phyloP scores from a whole-genome alignment of 2,113 vertebrate species.

The Asarcornis scutulata region DNA sequence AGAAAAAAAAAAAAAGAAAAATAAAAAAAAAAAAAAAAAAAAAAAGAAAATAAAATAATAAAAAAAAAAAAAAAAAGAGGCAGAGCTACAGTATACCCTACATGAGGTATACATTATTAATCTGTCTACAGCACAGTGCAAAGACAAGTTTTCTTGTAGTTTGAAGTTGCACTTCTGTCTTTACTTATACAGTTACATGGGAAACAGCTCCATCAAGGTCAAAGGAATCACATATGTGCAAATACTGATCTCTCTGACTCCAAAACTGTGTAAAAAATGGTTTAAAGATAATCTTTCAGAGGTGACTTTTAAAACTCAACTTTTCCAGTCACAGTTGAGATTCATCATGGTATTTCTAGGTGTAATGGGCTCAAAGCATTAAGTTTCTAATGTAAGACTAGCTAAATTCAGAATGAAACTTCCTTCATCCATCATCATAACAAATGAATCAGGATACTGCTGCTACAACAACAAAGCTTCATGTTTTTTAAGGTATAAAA shows the following conservation, averaged over 20 bases:
- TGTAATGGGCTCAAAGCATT: not conserved
- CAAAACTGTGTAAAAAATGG: not conserved
- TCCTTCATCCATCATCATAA: not conserved
- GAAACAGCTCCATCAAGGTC: not conserved
- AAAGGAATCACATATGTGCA: not conserved
- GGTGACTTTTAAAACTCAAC: not conserved
- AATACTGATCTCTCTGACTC: not conserved
- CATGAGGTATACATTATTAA: not conserved
- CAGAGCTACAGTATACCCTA: not conserved
- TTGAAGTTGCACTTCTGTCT: not conserved
- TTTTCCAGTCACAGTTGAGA: not conserved
- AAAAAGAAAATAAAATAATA: too few species aligned
- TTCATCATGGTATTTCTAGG: not conserved
- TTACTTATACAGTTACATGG: not conserved
- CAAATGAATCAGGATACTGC: not conserved
- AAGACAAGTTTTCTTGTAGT: not conserved
- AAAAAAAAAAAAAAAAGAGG: not conserved
- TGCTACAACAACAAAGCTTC: not conserved
- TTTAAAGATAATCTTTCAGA: not conserved
- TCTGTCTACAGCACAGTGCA: not conserved
- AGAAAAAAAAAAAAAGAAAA: not conserved
- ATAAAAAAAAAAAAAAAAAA: too few species aligned
- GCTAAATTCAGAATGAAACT: constrained; percentile 20
- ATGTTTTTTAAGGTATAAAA: not conserved
- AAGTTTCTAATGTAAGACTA: not conserved